Percentiles rank a stretch among this genome's conserved stretches.
phyloP scores from a whole-genome alignment of 2,888 invertebrate genomes.

The Aleiodes alternator region DNA sequence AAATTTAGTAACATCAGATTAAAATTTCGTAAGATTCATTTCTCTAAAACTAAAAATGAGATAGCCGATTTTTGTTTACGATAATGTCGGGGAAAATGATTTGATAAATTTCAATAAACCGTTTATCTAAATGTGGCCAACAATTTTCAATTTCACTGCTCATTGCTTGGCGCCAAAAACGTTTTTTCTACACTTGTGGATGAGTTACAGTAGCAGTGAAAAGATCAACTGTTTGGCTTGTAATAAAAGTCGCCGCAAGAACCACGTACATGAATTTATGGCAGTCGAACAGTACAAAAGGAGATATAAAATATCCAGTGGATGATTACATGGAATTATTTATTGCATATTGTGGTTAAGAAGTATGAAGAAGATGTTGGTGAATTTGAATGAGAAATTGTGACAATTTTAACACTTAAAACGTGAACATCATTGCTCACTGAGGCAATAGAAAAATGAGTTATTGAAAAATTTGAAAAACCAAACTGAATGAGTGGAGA shows the following conservation, averaged over 20 bases:
- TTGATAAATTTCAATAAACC: not conserved
- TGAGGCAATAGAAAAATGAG: not conserved
- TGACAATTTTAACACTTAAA: constrained; percentile 26
- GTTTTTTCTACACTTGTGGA: constrained; percentile 34
- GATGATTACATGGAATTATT: constrained; percentile 43
- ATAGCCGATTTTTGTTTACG: not conserved
- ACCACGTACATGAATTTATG: constrained; percentile 29
- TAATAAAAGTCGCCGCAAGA: constrained; percentile 39
- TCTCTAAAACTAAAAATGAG: not conserved
- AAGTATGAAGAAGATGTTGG: constrained; percentile 36
- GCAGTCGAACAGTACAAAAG: constrained; percentile 14
- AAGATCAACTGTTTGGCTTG: constrained; percentile 39
- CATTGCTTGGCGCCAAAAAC: constrained; percentile 31
- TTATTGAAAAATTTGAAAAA: constrained; percentile 37
- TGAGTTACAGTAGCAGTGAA: constrained; percentile 26
- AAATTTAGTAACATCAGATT: not conserved
- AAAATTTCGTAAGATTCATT: not conserved
- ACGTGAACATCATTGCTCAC: constrained; percentile 16
- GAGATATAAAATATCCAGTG: constrained; percentile 28
- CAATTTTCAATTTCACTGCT: constrained; percentile 32
- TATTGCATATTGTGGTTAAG: constrained; percentile 35
- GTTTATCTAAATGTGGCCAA: not conserved
- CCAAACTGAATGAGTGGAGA: constrained; percentile 26
- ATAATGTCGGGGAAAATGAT: not conserved
- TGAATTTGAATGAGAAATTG: constrained; percentile 53